These are phyloP conservation scores for Hesperia comma DNA, from an alignment of 2,888 invertebrate genomes.

Conservation along the genomic window DNA sequence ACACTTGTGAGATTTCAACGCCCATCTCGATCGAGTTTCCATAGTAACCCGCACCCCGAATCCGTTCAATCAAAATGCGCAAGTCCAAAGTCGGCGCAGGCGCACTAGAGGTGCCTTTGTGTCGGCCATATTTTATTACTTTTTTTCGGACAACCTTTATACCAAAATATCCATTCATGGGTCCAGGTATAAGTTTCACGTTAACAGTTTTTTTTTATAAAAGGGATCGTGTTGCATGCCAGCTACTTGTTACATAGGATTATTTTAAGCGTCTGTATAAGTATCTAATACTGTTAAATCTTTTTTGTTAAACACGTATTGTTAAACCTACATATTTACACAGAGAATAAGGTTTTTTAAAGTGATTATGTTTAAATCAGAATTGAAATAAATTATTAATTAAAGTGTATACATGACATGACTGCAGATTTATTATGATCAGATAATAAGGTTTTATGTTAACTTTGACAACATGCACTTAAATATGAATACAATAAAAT, in stretches of 20 bases:
- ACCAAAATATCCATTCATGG: conserved; percentile 76
- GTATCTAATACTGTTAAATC: conserved; percentile 2
- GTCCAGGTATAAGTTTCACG: conserved; percentile 77
- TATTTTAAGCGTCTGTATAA: conserved; percentile 41
- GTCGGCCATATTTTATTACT: conserved; percentile 78
- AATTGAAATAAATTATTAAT: too few species aligned
- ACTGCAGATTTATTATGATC: too few species aligned
- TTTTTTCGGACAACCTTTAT: conserved; percentile 65
- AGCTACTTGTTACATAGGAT: conserved; percentile 48
- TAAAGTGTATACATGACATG: too few species aligned
- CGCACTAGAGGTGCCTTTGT: conserved; percentile 76
- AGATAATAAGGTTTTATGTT: too few species aligned
- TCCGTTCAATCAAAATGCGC: conserved; percentile 66
- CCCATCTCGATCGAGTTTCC: conserved; percentile 41
- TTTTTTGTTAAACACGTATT: conserved; percentile 9
- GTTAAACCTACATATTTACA: background rate
- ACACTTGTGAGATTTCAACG: conserved; percentile 28
- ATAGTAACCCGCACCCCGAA: conserved; percentile 45
- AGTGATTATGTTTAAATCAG: too few species aligned
- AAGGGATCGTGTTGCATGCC: conserved; percentile 45
- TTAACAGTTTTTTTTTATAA: conserved; percentile 59
- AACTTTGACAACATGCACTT: too few species aligned
- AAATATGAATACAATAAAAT: too few species aligned
- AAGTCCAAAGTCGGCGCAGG: conserved; percentile 68
- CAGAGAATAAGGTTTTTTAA: background rate